Base-by-base conservation (phyloP, 2,888 invertebrate species). In the Phalera bucephala region DNA sequence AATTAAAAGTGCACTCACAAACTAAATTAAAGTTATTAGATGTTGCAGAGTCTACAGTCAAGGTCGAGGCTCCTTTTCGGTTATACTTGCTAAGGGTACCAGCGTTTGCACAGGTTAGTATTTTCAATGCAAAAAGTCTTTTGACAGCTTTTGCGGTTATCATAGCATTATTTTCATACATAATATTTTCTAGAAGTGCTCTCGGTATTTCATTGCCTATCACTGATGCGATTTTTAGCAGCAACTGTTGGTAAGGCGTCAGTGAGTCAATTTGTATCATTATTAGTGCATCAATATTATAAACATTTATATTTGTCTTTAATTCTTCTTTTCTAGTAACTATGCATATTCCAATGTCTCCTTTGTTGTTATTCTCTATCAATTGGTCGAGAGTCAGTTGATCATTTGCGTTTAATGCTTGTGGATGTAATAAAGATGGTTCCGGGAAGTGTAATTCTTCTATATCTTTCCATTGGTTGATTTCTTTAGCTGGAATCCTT, bases 161-260 rank as follows among this genome's bases (percentile, higher is more conserved):
- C n/a, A 83, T 34, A 22, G 74, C 56, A 37, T 89, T 79, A 30
- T 91, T 89, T 66, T 92, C 89, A 41, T 89, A 86, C 82, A 92
- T 85, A 13, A 92, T 84, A 32, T 73, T 85, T 55, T 91, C 87
- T 38, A 93, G 64, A 19, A 91, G 80, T 12, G 80, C 79, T 45
- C 92, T 78, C 8, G 89, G 85, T 38, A 93, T 82, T 3, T 89
- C 67, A 23, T 84, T 79, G 0, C 93, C 93, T 20, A 93, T 76
- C 0, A 91, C 90, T 0, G 93, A 88, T 4, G 91, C 91, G 37
- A 91, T 91, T 71, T 92, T 93, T 8, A 93, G 68, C 28, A 93
- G 72, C 34, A 91, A 66, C 54, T 93, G 92, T 61, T 93, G 92
- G 59, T 91, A 92, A 0, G 91, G 87, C 3, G 90, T 91, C 28